phyloP scores from a whole-genome alignment of 2,113 vertebrate genomes.

The Butorides virescens region DNA sequence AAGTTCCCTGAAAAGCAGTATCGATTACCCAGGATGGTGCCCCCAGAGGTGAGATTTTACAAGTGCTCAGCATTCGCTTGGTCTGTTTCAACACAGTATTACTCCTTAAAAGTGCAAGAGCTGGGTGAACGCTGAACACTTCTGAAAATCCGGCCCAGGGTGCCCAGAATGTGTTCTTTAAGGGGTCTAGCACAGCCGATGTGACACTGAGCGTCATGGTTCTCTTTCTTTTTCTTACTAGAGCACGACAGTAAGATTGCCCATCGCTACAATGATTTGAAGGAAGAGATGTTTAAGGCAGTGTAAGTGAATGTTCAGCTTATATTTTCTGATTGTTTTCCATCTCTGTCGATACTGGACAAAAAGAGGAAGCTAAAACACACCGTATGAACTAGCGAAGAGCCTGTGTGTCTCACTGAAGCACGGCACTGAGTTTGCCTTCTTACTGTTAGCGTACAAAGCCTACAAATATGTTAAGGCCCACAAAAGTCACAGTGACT shows the following conservation, averaged over 20 bases:
- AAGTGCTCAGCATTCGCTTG: background rate
- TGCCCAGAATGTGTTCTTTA: background rate
- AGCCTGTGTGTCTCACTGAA: background rate
- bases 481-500: background rate
- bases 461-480: background rate
- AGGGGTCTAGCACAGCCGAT: background rate
- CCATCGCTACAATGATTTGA: slow-evolving; percentile 53
- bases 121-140: too few relatives aligned
- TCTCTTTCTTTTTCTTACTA: background rate
- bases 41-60: background rate
- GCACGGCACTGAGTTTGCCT: background rate
- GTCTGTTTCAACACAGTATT: background rate
- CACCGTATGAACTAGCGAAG: background rate
- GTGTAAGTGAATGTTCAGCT: slow-evolving; percentile 64
- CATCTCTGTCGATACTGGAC: background rate
- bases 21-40: background rate
- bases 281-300: slow-evolving; percentile 58
- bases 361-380: background rate
- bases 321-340: background rate
- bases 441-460: background rate
- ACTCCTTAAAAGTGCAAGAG: background rate
- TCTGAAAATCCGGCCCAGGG: too few relatives aligned
- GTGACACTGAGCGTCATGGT: background rate
- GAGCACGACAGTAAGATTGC: slow-evolving; percentile 70
- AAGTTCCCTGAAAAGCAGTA: background rate